Conservation (phyloP, 2,797 vertebrate genomes). For the Labeo calbasu region DNA sequence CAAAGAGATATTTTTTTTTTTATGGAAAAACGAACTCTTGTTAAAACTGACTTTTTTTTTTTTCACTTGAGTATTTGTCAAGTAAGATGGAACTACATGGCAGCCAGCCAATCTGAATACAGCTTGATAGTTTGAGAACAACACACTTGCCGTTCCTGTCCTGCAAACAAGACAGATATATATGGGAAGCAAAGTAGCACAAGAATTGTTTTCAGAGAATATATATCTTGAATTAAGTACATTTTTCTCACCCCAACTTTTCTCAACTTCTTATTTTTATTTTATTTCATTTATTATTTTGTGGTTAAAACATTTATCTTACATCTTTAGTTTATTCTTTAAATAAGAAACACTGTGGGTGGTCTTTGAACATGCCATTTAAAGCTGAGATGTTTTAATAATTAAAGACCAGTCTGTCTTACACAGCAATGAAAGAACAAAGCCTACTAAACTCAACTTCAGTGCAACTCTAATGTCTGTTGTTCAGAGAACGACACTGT, state of each 20-base stretch:
- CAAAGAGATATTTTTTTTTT: neutral
- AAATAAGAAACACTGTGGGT: slow-evolving; percentile 11
- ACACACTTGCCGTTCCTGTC: neutral
- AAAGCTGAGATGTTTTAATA: neutral
- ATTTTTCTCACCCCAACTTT: neutral
- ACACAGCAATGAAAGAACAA: no score
- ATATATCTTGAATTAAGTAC: neutral
- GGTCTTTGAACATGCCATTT: neutral
- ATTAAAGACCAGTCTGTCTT: neutral
- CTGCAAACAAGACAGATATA: neutral
- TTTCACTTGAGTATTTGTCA: neutral
- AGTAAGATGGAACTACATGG: neutral
- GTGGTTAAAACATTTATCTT: no score
- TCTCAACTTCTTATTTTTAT: no score
- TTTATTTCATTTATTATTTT: neutral
- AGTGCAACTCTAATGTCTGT: slow-evolving; percentile 1
- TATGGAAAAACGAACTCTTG: neutral
- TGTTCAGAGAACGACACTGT: neutral
- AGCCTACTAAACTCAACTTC: neutral
- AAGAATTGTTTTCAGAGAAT: neutral
- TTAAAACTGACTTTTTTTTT: neutral
- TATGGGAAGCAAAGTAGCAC: neutral
- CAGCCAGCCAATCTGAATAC: neutral
- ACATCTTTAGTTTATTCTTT: neutral
- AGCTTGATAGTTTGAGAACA: neutral